Base-by-base conservation (phyloP, 2,113 vertebrate genomes). In the Stegostoma tigrinum region DNA sequence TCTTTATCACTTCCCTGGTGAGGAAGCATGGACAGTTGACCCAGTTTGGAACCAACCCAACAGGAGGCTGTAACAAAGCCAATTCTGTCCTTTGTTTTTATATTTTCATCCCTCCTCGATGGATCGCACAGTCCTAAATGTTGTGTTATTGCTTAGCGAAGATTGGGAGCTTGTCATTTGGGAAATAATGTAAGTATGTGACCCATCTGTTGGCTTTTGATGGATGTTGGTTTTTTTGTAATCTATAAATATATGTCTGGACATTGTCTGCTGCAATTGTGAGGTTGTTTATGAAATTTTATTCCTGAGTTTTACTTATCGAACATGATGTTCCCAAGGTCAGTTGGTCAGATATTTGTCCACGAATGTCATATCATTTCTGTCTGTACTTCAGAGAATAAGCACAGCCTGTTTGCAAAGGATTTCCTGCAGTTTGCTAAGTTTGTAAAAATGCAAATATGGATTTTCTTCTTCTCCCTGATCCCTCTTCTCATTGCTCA, bases 401-500 rank as follows among this genome's bases (percentile, higher is more conserved):
- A 61, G 30, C 87, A 52, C 8, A 0, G 48, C 23, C 45, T 55
- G 86, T 30, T 30, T 30, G 61, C 4, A 6, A 27, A 87, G 12
- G 72, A 61, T 61, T 91, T 34, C 30, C 55, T 61, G 30, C 34
- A 64, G 48, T 90, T 91, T 91, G 34, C 55, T 61, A 52, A 64
- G 64, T 68, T 94, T 94, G 93, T 94, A 42, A 38, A 94, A 70
- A 70, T 94, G 66, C 72, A 48, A 94, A 94, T 24, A 30, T 48
- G 45, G 27, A 70, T 68, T 45, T 42, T 70, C 66, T 45, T 10
- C 34, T 94, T 10, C 67, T 48, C 87, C 61, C 93, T 94, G 66
- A 94, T 70, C 66, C 19, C 67, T 94, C 42, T 94, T 94, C 93
- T 94, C 67, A 24, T 94, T 0, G 96, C 97, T 96, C 96, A 96